phyloP scores from a whole-genome alignment of 2,888 invertebrate genomes.

The Seira ritae region DNA sequence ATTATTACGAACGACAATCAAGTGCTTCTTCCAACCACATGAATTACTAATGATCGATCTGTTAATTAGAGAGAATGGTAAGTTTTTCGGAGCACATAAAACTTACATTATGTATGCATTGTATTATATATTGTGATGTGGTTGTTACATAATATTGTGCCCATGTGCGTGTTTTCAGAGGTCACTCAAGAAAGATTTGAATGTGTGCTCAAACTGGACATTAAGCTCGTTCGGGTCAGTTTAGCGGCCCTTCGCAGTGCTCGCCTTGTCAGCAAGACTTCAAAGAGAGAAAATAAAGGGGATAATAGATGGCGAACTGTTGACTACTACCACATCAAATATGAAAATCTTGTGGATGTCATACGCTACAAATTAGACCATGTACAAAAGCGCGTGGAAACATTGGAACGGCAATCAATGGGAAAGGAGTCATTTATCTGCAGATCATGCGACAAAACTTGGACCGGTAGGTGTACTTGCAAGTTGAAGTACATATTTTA shows the following conservation, averaged over 20 bases:
- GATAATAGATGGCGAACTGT: constrained; percentile 86
- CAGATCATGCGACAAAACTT: constrained; percentile 92
- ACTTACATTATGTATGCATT: no score
- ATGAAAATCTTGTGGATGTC: constrained; percentile 90
- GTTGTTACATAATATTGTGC: not conserved
- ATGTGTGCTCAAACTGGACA: constrained; percentile 93
- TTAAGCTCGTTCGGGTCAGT: constrained; percentile 92
- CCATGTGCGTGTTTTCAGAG: no score
- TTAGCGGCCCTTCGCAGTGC: constrained; percentile 92
- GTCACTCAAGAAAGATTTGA: constrained; percentile 81
- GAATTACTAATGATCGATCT: constrained; percentile 30
- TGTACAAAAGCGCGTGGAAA: constrained; percentile 96
- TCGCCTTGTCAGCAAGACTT: constrained; percentile 93
- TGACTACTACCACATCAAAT: constrained; percentile 98
- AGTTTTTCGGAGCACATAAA: not conserved
- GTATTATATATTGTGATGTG: no score
- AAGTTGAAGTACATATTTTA: no score
- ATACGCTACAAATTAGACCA: constrained; percentile 98
- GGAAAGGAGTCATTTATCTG: constrained; percentile 97
- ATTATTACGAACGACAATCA: not conserved
- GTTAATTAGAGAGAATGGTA: constrained; percentile 28
- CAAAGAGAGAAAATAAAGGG: constrained; percentile 87
- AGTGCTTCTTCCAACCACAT: constrained; percentile 31
- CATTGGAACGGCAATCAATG: constrained; percentile 95
- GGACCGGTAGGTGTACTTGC: constrained; percentile 96